Evolutionary conservation across 2,113 vertebrate genomes (phyloP).

Genomic region (Psophia crepitans): DNA sequence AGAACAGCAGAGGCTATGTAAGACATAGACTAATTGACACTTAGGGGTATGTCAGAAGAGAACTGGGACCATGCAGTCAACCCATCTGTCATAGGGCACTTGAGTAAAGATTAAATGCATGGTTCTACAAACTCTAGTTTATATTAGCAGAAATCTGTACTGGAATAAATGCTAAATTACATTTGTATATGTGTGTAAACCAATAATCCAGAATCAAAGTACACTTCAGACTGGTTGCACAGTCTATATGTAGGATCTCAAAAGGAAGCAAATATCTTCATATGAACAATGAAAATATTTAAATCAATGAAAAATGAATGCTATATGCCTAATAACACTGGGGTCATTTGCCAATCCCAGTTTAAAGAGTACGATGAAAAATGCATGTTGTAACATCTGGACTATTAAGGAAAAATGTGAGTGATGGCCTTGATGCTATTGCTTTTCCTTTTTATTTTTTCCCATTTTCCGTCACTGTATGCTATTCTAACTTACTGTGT

Average conservation of each 20-base stretch:
- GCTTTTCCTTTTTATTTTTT: background rate
- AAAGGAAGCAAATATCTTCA: background rate
- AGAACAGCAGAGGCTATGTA: background rate
- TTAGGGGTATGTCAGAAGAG: background rate
- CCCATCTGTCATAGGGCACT: background rate
- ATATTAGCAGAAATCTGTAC: background rate
- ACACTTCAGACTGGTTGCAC: background rate
- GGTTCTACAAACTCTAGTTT: background rate
- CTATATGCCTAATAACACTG: background rate
- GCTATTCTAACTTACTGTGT: background rate
- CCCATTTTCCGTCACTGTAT: background rate
- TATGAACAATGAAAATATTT: background rate
- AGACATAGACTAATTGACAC: background rate
- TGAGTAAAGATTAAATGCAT: background rate
- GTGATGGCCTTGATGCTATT: background rate
- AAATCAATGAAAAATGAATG: background rate
- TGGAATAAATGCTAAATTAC: background rate
- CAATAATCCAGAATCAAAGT: background rate
- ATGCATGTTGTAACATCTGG: background rate
- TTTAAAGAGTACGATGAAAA: background rate
- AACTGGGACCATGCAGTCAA: background rate
- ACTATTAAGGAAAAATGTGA: background rate
- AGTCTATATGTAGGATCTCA: background rate
- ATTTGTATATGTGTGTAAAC: background rate
- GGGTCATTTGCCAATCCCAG: background rate